Percentiles rank a stretch among this genome's conserved stretches.
phyloP scores from a whole-genome alignment of 2,113 vertebrate genomes.

The Malurus elegans region DNA sequence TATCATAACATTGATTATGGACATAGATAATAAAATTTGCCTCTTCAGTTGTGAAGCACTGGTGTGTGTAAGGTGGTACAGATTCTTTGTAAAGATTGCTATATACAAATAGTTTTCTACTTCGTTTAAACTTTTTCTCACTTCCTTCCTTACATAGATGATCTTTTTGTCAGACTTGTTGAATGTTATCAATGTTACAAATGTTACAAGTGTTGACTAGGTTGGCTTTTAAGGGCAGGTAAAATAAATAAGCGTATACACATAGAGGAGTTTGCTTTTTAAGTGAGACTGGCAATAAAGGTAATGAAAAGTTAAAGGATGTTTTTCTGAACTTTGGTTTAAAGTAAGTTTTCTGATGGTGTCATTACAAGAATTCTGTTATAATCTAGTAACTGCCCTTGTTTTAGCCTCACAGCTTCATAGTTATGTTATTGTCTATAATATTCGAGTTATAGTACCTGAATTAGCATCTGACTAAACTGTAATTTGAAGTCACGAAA shows the following conservation, averaged over 20 bases:
- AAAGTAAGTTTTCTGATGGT: not conserved
- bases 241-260: not conserved
- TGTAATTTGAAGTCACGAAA: not conserved
- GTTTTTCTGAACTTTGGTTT: not conserved
- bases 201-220: not conserved
- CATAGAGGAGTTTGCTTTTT: not conserved
- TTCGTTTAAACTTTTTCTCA: not conserved
- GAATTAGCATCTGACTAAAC: not conserved
- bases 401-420: not conserved
- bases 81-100: not conserved
- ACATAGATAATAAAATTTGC: not conserved
- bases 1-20: rapidly evolving
- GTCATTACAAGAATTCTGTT: not conserved
- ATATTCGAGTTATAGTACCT: not conserved
- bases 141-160: not conserved
- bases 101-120: not conserved
- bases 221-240: not conserved
- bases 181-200: not conserved
- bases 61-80: not conserved
- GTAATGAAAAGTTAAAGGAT: not conserved
- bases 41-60: not conserved
- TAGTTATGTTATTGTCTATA: not conserved
- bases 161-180: not conserved
- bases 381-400: not conserved
- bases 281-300: not conserved